Base-by-base conservation (phyloP, 2,888 invertebrate genomes). In the Andrena trimmerana region DNA sequence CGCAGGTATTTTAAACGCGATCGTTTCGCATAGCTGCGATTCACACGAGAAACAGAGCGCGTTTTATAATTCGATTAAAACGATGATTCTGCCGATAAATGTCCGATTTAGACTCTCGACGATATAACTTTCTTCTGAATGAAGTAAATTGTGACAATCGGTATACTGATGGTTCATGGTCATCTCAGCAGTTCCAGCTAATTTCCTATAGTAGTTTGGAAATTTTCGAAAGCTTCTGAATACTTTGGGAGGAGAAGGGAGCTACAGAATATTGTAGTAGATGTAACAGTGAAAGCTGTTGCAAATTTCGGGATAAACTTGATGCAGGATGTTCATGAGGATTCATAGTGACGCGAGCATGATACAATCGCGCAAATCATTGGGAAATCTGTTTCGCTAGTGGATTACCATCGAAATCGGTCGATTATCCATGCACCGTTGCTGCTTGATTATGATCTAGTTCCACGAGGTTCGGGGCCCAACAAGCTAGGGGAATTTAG, bases 381-480 rank as follows among this genome's bases (percentile, higher is more conserved):
- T 71, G 29, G 24, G 29, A 77, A 83, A 81, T 78, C 81, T 81
- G 77, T 81, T 73, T 65, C 77, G n/a, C 52, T 62, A 13, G 7
- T 16, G 24, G 72, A 81, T 81, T 77, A 79, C 52, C 59, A 71
- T 66, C 54, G 71, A 69, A 83, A 83, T 83, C 75, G 83, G 70
- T 83, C 66, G 83, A 83, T 84, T 83, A 84, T 77, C 80, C 52
- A 77, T 77, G 78, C 57, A 33, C 42, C 42, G 68, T 29, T n/a
- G 63, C 31, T 42, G 74, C 57, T 70, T 75, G 83, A 84, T 84
- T 76, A 65, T 83, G 79, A 84, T 84, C 83, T 65, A 73, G 83
- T 76, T 76, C 69, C 75, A 62, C 76, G 27, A 54, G 33, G 65
- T 62, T 52, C 62, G 59, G 42, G 52, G 70, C 13, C 66, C 24